Base-by-base conservation (phyloP, 2,888 invertebrate genomes). In the Psylliodes chrysocephalus region DNA sequence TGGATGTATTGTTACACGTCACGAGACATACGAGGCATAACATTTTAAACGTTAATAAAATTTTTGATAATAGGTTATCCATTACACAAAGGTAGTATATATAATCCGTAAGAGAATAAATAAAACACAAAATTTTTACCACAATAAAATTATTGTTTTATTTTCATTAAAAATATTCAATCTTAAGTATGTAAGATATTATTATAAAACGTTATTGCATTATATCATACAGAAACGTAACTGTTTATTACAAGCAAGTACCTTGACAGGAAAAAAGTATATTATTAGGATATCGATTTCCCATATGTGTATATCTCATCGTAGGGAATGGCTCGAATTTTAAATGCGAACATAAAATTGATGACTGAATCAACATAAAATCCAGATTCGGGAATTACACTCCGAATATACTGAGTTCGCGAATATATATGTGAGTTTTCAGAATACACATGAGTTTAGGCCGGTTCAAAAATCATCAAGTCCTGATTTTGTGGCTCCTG, bases 331-430 rank as follows among this genome's bases (percentile, higher is more conserved):
- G 19, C 22, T 46, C 38, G 22, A 38, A n/a, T 52, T 52, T 38
- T 38, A 52, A 52, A 52, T 30, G 35, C 52, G 52, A n/a, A 42
- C 42, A 54, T 54, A 54, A 54, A 54, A 40, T 54, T 54, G 54
- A 54, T 54, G 40, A 42, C 54, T 14, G 15, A 54, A 54, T 54
- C 19, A 40, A 40, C 54, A 54, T 54, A 54, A 54, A 54, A 40
- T 54, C 25, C 42, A 38, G 40, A 51, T 51, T 15, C 15, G 7
- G 33, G 33, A 51, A 30, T 33, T 30, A 28, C n/a, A n/a, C 28
- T 28, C 1, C 10, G 7, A 49, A 49, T 49, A 49, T 52, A 52
- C 38, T 52, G 52, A 52, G 18, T 52, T 52, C 38, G 35, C 35
- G 19, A 46, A 46, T 25, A 22, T 46, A 22, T 46, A 22, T 25